phyloP scores from a whole-genome alignment of 2,113 vertebrate genomes.

The Prolemur simus region DNA sequence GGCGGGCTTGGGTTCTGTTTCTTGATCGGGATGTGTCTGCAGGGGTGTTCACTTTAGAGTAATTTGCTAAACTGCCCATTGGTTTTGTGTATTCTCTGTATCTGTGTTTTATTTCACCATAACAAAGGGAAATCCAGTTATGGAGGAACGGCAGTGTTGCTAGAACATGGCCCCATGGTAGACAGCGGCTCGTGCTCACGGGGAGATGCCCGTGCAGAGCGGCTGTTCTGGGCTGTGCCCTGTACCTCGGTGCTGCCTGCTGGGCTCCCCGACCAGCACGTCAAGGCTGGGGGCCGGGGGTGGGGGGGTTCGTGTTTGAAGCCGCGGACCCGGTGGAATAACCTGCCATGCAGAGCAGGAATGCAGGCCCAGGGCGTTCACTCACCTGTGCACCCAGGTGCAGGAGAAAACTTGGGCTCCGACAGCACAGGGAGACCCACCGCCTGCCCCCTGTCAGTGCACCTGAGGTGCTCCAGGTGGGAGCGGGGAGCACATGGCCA shows the following conservation, averaged over 20 bases:
- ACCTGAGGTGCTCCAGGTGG: neutral
- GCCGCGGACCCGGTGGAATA: neutral
- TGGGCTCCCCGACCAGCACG: too few relatives aligned
- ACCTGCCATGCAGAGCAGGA: neutral
- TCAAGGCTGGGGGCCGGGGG: too few relatives aligned
- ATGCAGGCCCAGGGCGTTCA: neutral
- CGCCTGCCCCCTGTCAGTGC: neutral
- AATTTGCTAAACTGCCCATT: fast-evolving
- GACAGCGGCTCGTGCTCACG: neutral
- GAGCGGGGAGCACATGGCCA: neutral
- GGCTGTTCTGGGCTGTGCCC: too few relatives aligned
- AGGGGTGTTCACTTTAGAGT: neutral
- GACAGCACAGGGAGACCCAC: neutral
- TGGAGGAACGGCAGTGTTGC: neutral
- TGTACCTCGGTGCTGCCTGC: too few relatives aligned
- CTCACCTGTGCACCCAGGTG: neutral
- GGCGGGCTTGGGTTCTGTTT: neutral
- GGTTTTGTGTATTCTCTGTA: neutral
- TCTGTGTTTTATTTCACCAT: neutral
- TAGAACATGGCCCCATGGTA: neutral
- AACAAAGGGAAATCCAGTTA: neutral
- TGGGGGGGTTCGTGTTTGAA: neutral
- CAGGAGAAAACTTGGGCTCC: neutral
- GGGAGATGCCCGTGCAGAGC: neutral
- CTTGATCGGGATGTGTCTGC: neutral